Percentiles rank a stretch among this genome's conserved stretches.
Evolutionary conservation across 2,888 invertebrate genomes (phyloP).

Genomic region (Drosophila macrospina): DNA sequence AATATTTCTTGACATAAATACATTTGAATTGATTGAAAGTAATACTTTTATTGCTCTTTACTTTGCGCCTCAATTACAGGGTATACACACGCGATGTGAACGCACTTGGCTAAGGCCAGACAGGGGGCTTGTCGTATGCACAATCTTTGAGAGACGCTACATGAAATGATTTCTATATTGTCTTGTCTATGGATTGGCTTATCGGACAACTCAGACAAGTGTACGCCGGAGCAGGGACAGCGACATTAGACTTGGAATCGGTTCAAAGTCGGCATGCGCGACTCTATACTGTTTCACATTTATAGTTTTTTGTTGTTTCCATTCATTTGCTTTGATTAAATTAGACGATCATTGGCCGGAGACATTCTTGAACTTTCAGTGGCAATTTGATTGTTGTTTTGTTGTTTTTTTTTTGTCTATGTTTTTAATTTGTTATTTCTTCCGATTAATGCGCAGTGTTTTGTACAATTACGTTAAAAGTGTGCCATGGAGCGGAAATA

Average conservation of each 20-base stretch:
- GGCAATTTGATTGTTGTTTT: not conserved
- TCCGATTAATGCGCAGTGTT: conserved; percentile 35
- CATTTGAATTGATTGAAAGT: not conserved
- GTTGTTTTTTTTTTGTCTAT: not conserved
- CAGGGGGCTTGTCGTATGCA: conserved; percentile 32
- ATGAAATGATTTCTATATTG: not conserved
- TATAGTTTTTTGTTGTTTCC: not conserved
- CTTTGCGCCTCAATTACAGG: too few species aligned
- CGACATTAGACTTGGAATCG: conserved; percentile 13
- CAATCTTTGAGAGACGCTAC: not conserved
- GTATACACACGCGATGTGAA: conserved; percentile 20
- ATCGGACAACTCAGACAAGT: conserved; percentile 43
- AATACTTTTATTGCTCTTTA: too few species aligned
- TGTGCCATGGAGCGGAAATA: conserved; percentile 53
- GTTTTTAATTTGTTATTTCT: too few species aligned
- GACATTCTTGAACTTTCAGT: conserved; percentile 54
- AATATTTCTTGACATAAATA: too few species aligned
- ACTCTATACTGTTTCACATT: not conserved
- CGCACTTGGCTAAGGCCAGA: conserved; percentile 21
- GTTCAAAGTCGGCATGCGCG: conserved; percentile 52
- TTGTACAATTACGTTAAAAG: conserved; percentile 40
- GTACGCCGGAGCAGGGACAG: conserved; percentile 23
- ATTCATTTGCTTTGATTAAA: conserved; percentile 45
- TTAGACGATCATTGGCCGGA: conserved; percentile 48
- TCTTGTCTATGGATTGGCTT: conserved; percentile 31